Conservation (phyloP, 2,797 vertebrate species). For the Tokudaia tokunoshimensis region DNA sequence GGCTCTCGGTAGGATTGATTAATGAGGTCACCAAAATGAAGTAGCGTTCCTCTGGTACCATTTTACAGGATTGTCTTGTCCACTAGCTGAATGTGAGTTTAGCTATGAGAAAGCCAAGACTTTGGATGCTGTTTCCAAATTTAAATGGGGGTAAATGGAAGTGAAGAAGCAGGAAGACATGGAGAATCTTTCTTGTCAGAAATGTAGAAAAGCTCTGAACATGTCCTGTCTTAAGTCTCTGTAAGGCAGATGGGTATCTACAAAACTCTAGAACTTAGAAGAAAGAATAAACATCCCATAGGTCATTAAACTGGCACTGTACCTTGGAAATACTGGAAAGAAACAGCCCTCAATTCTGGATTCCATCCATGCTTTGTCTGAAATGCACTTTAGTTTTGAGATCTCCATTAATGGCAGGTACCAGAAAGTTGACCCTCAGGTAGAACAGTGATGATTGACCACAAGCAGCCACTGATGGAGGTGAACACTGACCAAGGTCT, state of each 20-base stretch:
- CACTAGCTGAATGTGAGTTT: slow-evolving; percentile 47
- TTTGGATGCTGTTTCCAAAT: slow-evolving; percentile 47
- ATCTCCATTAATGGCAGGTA: background rate
- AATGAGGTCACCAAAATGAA: slow-evolving; percentile 47
- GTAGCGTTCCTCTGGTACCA: slow-evolving; percentile 40
- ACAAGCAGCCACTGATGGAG: background rate
- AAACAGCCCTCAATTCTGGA: background rate
- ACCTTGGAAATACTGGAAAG: background rate
- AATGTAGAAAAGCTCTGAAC: slow-evolving; percentile 2
- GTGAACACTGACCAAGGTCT: background rate
- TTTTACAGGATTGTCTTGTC: slow-evolving; percentile 61
- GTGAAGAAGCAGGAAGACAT: background rate
- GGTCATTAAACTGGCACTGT: background rate
- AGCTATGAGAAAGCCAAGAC: background rate
- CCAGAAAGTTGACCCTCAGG: background rate
- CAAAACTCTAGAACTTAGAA: background rate
- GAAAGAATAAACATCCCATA: background rate
- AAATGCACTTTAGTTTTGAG: background rate
- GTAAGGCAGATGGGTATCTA: background rate
- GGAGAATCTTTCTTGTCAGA: background rate
- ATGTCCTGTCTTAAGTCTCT: background rate
- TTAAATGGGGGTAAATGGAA: background rate
- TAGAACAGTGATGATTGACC: no score
- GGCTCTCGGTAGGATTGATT: slow-evolving; percentile 41
- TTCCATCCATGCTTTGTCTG: background rate